Conservation (phyloP, 2,797 vertebrate species). For the Remorina albescens region DNA sequence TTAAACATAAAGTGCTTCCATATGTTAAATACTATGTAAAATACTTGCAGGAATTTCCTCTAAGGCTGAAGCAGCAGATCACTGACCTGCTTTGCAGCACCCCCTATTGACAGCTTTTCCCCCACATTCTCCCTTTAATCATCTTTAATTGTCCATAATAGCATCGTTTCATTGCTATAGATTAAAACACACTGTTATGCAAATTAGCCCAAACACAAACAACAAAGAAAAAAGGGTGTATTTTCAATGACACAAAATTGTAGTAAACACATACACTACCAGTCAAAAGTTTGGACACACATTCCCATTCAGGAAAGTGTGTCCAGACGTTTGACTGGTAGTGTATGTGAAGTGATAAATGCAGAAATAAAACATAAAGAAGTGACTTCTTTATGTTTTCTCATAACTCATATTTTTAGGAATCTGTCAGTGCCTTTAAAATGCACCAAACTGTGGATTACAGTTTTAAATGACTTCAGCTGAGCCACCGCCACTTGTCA, state of each 20-base stretch:
- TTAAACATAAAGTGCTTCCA: slow-evolving; percentile 56
- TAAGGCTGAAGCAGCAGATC: slow-evolving; percentile 13
- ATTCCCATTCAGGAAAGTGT: too few relatives aligned
- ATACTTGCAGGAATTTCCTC: slow-evolving; percentile 32
- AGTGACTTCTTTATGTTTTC: too few relatives aligned
- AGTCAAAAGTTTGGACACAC: too few relatives aligned
- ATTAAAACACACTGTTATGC: neutral
- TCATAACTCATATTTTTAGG: neutral
- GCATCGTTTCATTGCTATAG: neutral
- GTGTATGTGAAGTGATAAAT: neutral
- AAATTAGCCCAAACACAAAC: neutral
- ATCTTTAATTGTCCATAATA: neutral
- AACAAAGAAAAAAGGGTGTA: neutral
- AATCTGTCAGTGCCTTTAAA: neutral
- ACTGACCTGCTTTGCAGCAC: slow-evolving; percentile 55
- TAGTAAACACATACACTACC: neutral
- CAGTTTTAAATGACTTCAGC: slow-evolving; percentile 52
- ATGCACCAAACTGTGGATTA: slow-evolving; percentile 33
- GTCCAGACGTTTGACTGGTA: too few relatives aligned
- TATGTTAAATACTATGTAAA: slow-evolving; percentile 54
- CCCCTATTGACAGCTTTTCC: slow-evolving; percentile 60
- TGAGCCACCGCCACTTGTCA: slow-evolving; percentile 33
- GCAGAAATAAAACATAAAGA: neutral
- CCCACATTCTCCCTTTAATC: slow-evolving; percentile 3
- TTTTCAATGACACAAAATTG: neutral